phyloP scores from a whole-genome alignment of 2,113 vertebrate species.

The Psophia crepitans region DNA sequence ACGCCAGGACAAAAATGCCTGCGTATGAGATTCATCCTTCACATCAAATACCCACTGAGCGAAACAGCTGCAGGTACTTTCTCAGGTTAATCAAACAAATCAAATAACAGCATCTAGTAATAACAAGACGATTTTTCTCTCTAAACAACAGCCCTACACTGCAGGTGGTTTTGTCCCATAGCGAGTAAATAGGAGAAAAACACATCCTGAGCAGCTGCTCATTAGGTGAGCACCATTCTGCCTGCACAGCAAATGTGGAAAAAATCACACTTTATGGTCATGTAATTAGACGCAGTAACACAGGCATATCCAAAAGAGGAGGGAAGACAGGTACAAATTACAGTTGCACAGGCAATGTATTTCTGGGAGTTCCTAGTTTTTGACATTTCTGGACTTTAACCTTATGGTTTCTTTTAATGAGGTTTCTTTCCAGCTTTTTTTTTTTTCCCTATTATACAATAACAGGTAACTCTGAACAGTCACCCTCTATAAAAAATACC shows the following conservation, averaged over 20 bases:
- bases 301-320: neutral
- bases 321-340: slow-evolving; percentile 38
- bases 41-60: neutral
- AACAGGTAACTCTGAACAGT: neutral
- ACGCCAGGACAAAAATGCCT: neutral
- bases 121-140: neutral
- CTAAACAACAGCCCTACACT: neutral
- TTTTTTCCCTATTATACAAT: neutral
- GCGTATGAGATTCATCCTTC: slow-evolving; percentile 4
- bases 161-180: slow-evolving; percentile 28
- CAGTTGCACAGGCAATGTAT: neutral
- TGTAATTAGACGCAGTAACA: neutral
- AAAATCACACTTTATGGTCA: neutral
- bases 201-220: slow-evolving; percentile 32
- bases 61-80: slow-evolving; percentile 26
- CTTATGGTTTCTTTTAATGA: neutral
- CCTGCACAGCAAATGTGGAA: neutral
- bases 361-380: neutral
- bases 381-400: neutral
- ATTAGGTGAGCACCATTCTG: slow-evolving; percentile 20
- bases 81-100: slow-evolving; percentile 54
- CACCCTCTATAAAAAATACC: neutral
- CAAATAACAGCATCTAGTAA: slow-evolving; percentile 33
- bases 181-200: neutral
- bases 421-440: neutral